Base-by-base conservation (phyloP, 1,140 invertebrate species). In the Sipha flava region DNA sequence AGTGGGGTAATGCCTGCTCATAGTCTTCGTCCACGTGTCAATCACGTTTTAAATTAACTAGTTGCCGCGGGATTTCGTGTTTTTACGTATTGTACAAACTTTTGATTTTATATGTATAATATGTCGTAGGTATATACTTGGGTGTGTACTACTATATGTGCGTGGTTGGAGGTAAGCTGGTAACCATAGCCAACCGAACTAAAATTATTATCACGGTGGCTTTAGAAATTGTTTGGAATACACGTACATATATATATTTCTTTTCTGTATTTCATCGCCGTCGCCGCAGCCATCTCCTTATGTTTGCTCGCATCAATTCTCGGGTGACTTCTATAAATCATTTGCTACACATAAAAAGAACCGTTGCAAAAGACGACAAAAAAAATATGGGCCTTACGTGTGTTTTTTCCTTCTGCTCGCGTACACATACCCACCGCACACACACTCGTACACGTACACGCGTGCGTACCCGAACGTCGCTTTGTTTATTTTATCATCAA, bases 271-370 rank as follows among this genome's bases (percentile, higher is more conserved):
- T 31, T 66, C 14, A 21, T 66, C 62, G 16, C 2, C 57, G 34
- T 16, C 12, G 31, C 62, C 62, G 16, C 2, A 26, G 34, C 7
- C 12, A n/a, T 34, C n/a, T 23, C n/a, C 34, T 66, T 7, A 10
- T 47, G 45, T 72, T 47, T 18, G 68, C 43, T 72, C 45, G 18
- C 68, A 49, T 72, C 68, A 72, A 72, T 49, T 72, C 68, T 72
- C 68, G 18, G 45, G 68, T 10, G 68, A 72, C 68, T 72, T 72
- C 68, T 49, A 72, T 72, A 72, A 72, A 72, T 72, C 68, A 72
- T 72, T 72, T 43, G 45, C 23, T 23, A 21, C 45, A 49, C 43
- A 66, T 37, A 72, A 72, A 72, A 29, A 43, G 29, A 72, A 40
- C 45, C 26, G 43, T 29, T 72, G 68, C 45, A 47, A 72, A 72